Evolutionary conservation across 2,113 vertebrate genomes (phyloP), one percentile per base, ranked within the genome.

Genomic region (Lophotis ruficrista): DNA sequence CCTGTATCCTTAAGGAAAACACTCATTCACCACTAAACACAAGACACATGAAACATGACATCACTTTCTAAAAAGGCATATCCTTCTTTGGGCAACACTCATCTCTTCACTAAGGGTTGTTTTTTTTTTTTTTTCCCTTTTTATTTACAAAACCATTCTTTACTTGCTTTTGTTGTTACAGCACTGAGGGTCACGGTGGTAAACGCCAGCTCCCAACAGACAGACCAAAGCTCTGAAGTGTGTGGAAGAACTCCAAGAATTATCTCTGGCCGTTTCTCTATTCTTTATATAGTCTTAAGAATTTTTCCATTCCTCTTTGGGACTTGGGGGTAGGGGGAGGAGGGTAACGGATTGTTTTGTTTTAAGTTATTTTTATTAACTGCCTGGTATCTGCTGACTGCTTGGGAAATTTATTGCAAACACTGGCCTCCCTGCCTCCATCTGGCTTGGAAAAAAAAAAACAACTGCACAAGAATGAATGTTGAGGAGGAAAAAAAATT

Each of bases 221-320:
- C 81, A 89, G 38, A 87, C 13, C 41, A 38, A 45, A 82, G 13
- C 82, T 85, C 78, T 38, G 10, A 65, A 95, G 68, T 2, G 83
- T 1, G 58, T 95, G 94, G 94, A 95, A 90, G 89, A 93, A 87
- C 60, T 92, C 93, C 90, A 96, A 73, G 94, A 93, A 94, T 95
- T 57, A 94, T 85, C 93, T 95, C 80, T 54, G 83, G 48, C 72
- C 14, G 2, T 92, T 90, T 85, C 90, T 91, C 90, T 73, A 21
- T 41, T 65, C 88, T 96, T 89, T 95, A 95, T 95, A 96, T 94
- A 97, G 94, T 69, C 87, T 73, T 80, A 76, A 95, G 84, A 92
- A 93, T 96, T 91, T 96, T 96, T 96, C 93, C 94, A 93, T 92
- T 94, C 95, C 95, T 72, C 83, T 94, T 96, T 92, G 48, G 95